phyloP scores from a whole-genome alignment of 2,113 vertebrate genomes.

The Microcebus griseorufus region DNA sequence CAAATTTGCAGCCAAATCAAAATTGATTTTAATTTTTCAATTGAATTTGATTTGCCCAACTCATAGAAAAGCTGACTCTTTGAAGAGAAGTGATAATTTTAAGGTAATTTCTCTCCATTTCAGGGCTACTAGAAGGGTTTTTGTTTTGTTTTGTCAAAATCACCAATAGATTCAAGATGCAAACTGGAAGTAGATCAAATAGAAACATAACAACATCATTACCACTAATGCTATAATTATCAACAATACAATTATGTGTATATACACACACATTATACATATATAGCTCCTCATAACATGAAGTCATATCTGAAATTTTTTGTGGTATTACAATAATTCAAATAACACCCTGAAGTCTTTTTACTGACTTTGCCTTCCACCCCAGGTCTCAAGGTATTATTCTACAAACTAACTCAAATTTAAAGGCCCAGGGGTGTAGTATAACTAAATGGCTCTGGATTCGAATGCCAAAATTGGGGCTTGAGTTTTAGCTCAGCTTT shows the following conservation, averaged over 20 bases:
- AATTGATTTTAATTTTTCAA: neutral
- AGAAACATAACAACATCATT: neutral
- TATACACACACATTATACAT: neutral
- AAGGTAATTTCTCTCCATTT: neutral
- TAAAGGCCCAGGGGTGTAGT: neutral
- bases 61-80: neutral
- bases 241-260: neutral
- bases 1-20: neutral
- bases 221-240: neutral
- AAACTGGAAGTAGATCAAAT: neutral
- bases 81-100: neutral
- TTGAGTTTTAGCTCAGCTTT: neutral
- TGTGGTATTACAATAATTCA: neutral
- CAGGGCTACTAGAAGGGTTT: neutral
- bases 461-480: rapidly evolving
- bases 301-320: neutral
- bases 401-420: neutral
- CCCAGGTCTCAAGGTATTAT: neutral
- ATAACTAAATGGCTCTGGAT: no score
- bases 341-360: neutral
- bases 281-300: neutral
- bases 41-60: neutral
- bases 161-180: neutral
- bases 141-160: neutral
- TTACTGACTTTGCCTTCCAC: neutral